A percentile compares a stretch with the other conserved stretches of the same genome.
Evolutionary conservation across 1,140 invertebrate genomes (phyloP).

Genomic region (Littorina saxatilis): DNA sequence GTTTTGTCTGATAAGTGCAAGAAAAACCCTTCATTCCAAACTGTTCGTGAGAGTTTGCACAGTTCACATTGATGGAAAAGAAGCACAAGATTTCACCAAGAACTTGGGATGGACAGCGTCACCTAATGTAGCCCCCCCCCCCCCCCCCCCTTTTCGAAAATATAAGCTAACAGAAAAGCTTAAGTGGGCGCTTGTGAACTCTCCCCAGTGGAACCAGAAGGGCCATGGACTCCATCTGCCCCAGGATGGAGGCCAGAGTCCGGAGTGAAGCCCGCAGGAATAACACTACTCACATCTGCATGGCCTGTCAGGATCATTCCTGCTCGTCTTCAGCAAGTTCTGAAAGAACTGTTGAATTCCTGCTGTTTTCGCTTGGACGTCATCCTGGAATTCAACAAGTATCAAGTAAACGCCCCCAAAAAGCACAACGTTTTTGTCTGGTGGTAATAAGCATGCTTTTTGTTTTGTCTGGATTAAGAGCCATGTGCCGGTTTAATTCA

Average conservation of each 20-base stretch:
- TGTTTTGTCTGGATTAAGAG: slow-evolving; percentile 5
- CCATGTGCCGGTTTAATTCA: slow-evolving; percentile 21
- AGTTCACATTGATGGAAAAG: too few relatives aligned
- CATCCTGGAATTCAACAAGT: slow-evolving; percentile 2
- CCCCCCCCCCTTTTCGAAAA: background rate
- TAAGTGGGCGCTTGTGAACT: background rate
- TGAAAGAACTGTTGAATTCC: slow-evolving; percentile 39
- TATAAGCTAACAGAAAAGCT: background rate
- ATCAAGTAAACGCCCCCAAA: background rate
- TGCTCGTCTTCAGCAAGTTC: slow-evolving; percentile 31
- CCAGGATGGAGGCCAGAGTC: background rate
- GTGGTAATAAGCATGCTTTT: background rate
- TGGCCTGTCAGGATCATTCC: slow-evolving; percentile 29
- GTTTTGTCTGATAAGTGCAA: too few relatives aligned
- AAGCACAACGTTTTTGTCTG: background rate
- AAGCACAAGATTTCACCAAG: too few relatives aligned
- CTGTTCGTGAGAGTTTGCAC: too few relatives aligned
- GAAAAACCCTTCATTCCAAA: too few relatives aligned
- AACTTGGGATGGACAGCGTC: too few relatives aligned
- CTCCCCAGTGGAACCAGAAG: too few relatives aligned
- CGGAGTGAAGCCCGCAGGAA: background rate
- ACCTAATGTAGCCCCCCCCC: background rate
- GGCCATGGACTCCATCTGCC: background rate
- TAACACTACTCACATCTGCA: slow-evolving; percentile 21
- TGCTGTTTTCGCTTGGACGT: slow-evolving; percentile 33